Conservation (phyloP, 2,888 invertebrate genomes). For the Pterostichus niger region DNA sequence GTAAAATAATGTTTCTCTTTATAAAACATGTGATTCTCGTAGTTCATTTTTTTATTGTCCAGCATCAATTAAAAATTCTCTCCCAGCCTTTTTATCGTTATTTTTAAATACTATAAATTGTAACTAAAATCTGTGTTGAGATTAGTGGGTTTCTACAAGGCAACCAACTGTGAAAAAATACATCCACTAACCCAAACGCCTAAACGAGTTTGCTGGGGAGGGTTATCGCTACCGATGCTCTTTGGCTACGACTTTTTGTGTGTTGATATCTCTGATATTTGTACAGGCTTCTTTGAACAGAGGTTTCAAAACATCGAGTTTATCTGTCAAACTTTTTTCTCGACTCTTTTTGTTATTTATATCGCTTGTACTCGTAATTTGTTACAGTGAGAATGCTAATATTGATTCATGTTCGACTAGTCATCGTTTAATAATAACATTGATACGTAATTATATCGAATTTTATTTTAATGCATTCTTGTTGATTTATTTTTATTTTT, state of each 20-base stretch:
- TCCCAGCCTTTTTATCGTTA: too few relatives aligned
- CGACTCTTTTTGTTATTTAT: constrained; percentile 13
- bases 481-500: constrained; percentile 22
- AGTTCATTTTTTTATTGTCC: too few relatives aligned
- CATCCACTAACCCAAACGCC: too few relatives aligned
- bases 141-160: too few relatives aligned
- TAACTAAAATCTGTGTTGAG: too few relatives aligned
- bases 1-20: too few relatives aligned
- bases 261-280: constrained; percentile 6
- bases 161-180: too few relatives aligned
- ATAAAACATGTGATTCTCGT: too few relatives aligned
- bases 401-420: constrained; percentile 32
- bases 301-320: constrained; percentile 29
- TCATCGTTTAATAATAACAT: constrained; percentile 50
- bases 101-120: too few relatives aligned
- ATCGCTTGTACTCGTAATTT: constrained; percentile 28
- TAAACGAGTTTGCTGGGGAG: constrained; percentile 6
- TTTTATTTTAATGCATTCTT: constrained; percentile 9
- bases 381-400: constrained; percentile 20
- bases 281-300: constrained; percentile 27
- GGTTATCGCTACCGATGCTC: constrained; percentile 10
- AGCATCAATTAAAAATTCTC: too few relatives aligned
- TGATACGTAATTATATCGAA: constrained; percentile 27
- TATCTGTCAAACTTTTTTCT: not conserved
- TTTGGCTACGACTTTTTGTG: not conserved